phyloP scores from a whole-genome alignment of 2,888 invertebrate genomes.

The Eueremaeus valkanovi region DNA sequence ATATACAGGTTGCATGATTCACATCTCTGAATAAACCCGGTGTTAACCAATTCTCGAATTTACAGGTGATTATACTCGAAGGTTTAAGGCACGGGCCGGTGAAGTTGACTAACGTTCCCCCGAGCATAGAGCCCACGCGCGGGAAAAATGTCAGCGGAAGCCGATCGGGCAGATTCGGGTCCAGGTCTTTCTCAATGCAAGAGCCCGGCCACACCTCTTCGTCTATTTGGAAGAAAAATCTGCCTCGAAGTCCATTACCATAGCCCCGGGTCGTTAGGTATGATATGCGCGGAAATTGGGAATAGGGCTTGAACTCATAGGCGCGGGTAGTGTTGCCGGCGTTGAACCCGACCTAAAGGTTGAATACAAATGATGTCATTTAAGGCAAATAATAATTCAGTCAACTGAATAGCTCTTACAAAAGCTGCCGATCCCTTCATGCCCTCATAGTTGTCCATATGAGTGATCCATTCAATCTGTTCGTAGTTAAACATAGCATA shows the following conservation, averaged over 20 bases:
- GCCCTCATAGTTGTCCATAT: conserved; percentile 79
- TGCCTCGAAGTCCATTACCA: conserved; percentile 79
- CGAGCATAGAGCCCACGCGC: conserved; percentile 94
- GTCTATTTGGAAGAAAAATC: conserved; percentile 91
- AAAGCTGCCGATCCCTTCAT: conserved; percentile 82
- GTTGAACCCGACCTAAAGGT: conserved; percentile 73
- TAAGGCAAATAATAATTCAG: neutral
- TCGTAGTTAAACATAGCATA: conserved; percentile 94
- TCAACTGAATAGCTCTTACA: conserved; percentile 46
- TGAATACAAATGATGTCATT: neutral
- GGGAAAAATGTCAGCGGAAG: conserved; percentile 82
- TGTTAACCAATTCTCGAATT: conserved; percentile 50
- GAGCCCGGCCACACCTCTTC: conserved; percentile 89
- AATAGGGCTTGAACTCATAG: conserved; percentile 83
- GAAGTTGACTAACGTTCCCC: conserved; percentile 91
- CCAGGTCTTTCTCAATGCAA: conserved; percentile 58
- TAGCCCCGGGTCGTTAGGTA: conserved; percentile 78
- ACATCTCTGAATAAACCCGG: conserved; percentile 54
- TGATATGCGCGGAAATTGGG: conserved; percentile 75
- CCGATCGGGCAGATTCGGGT: conserved; percentile 47
- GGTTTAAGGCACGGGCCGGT: conserved; percentile 89
- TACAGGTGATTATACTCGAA: conserved; percentile 64
- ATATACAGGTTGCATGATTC: conserved; percentile 83
- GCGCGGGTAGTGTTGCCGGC: conserved; percentile 89
- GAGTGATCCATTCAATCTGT: conserved; percentile 81